A percentile compares a stretch with the other conserved stretches of the same genome.
These are phyloP conservation scores for Bellardia bayeri DNA, from an alignment of 2,888 invertebrate genomes.

Conservation along the genomic window DNA sequence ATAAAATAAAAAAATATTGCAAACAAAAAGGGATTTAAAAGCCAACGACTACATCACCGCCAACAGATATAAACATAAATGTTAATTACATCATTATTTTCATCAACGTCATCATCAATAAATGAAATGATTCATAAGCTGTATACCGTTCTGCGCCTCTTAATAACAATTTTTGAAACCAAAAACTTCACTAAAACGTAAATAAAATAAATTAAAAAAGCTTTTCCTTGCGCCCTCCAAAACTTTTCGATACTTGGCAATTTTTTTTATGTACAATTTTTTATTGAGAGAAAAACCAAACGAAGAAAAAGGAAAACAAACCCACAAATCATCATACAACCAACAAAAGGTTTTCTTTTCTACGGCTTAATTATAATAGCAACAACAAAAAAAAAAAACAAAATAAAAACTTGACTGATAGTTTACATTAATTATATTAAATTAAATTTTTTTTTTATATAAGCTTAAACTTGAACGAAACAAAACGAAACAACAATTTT, in stretches of 20 bases:
- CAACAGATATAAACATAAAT: slow-evolving; percentile 33
- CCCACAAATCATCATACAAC: slow-evolving; percentile 66
- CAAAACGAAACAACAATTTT: slow-evolving; percentile 45
- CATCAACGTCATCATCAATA: slow-evolving; percentile 25
- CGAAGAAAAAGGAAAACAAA: background rate
- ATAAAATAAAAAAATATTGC: background rate
- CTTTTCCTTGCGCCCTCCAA: slow-evolving; percentile 56
- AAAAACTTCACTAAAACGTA: slow-evolving; percentile 19
- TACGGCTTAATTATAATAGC: slow-evolving; percentile 60
- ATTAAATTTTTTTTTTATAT: slow-evolving; percentile 69
- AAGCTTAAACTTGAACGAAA: slow-evolving; percentile 65
- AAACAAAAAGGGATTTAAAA: slow-evolving; percentile 36
- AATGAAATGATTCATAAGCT: slow-evolving; percentile 62
- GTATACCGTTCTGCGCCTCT: slow-evolving; percentile 19
- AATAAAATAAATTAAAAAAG: slow-evolving; percentile 37
- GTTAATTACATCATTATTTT: slow-evolving; percentile 45
- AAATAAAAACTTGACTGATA: slow-evolving; percentile 76
- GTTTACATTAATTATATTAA: slow-evolving; percentile 74
- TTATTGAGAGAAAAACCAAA: slow-evolving; percentile 6
- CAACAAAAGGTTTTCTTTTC: slow-evolving; percentile 64
- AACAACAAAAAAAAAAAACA: slow-evolving; percentile 63
- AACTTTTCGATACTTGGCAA: slow-evolving; percentile 56
- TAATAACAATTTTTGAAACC: slow-evolving; percentile 33
- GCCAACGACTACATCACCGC: slow-evolving; percentile 27
- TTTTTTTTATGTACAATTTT: slow-evolving; percentile 49